These are phyloP conservation scores for Synergus laeviventris DNA, from an alignment of 2,888 invertebrate species.

Conservation along the genomic window DNA sequence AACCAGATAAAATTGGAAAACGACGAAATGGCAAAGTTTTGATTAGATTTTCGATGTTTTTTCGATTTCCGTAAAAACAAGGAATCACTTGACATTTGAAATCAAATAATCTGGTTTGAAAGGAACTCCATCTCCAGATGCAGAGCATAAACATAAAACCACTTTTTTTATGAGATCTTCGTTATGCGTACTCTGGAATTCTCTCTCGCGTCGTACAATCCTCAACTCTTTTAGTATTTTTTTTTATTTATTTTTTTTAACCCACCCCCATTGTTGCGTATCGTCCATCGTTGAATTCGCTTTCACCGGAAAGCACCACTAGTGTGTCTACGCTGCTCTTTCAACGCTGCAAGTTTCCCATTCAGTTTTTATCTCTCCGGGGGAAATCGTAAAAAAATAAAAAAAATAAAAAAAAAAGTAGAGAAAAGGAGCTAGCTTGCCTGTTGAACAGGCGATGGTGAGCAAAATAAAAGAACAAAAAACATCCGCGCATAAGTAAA, in stretches of 20 bases:
- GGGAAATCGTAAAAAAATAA: slow-evolving; percentile 24
- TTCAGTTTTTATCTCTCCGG: slow-evolving; percentile 27
- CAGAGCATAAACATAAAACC: slow-evolving; percentile 49
- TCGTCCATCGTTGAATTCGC: slow-evolving; percentile 56
- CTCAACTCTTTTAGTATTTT: slow-evolving; percentile 13
- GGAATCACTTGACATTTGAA: neutral
- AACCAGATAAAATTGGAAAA: neutral
- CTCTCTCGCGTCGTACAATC: slow-evolving; percentile 15
- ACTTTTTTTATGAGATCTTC: slow-evolving; percentile 50
- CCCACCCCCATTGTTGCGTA: slow-evolving; percentile 17
- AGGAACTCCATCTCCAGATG: slow-evolving; percentile 48
- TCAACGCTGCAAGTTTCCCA: slow-evolving; percentile 29
- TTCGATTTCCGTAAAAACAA: slow-evolving; percentile 35
- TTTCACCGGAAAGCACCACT: slow-evolving; percentile 50
- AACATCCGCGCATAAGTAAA: slow-evolving; percentile 7
- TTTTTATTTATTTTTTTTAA: neutral
- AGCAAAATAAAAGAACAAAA: neutral
- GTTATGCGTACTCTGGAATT: slow-evolving; percentile 40
- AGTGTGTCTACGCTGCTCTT: slow-evolving; percentile 42
- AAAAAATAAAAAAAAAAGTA: slow-evolving; percentile 6
- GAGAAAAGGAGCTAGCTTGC: neutral
- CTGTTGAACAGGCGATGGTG: slow-evolving; percentile 5
- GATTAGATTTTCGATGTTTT: neutral
- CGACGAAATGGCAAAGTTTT: neutral
- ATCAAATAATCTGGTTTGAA: slow-evolving; percentile 12